Evolutionary conservation across 2,113 vertebrate genomes (phyloP).

Genomic region (Apaloderma vittatum): DNA sequence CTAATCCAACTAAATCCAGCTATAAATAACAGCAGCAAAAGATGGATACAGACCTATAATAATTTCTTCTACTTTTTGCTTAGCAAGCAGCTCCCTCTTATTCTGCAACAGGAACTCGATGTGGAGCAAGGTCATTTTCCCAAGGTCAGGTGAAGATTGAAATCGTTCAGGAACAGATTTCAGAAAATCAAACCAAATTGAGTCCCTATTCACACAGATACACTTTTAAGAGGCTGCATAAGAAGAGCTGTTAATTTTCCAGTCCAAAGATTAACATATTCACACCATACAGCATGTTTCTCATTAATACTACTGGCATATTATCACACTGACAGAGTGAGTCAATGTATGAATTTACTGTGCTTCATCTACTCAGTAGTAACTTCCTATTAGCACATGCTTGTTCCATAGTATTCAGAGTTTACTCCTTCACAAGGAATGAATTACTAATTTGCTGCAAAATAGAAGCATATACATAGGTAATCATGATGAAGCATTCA

Average conservation of each 20-base stretch:
- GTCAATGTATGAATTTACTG: conserved; percentile 25
- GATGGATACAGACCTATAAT: conserved; percentile 82
- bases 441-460: neutral
- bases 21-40: conserved; percentile 25
- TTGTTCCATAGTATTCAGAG: neutral
- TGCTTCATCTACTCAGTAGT: neutral
- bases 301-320: neutral
- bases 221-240: conserved; percentile 49
- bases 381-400: neutral
- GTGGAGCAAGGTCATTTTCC: conserved; percentile 84
- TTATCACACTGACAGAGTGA: neutral
- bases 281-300: neutral
- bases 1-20: neutral
- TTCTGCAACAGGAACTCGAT: conserved; percentile 87
- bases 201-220: conserved; percentile 82
- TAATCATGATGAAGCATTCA: neutral
- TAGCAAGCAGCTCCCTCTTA: conserved; percentile 85
- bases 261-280: conserved; percentile 12
- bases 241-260: conserved; percentile 40
- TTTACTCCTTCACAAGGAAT: neutral
- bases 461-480: neutral
- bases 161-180: conserved; percentile 86
- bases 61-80: conserved; percentile 90
- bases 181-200: conserved; percentile 87
- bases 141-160: conserved; percentile 86